phyloP scores from a whole-genome alignment of 2,797 vertebrate genomes.

The Esox masquinongy region DNA sequence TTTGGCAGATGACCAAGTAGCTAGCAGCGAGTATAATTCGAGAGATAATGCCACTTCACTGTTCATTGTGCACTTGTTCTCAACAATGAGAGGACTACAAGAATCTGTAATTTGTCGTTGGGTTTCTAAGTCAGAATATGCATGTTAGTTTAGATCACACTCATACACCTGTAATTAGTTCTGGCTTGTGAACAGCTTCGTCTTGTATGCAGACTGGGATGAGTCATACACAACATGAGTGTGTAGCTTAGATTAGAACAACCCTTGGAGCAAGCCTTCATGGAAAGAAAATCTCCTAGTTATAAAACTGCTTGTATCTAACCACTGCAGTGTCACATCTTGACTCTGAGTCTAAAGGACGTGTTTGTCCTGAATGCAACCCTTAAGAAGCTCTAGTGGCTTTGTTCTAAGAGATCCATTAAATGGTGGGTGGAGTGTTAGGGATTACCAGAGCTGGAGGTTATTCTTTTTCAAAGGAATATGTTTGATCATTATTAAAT shows the following conservation, averaged over 20 bases:
- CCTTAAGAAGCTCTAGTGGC: background rate
- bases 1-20: too few relatives aligned
- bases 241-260: background rate
- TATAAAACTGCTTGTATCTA: background rate
- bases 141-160: background rate
- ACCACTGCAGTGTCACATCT: background rate
- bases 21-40: too few relatives aligned
- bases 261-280: background rate
- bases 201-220: background rate
- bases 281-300: background rate
- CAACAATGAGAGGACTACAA: background rate
- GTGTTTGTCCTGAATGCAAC: background rate
- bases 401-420: background rate
- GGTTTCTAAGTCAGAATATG: background rate
- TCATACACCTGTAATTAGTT: background rate
- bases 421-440: too few relatives aligned
- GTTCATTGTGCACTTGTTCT: background rate
- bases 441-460: background rate
- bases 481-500: background rate
- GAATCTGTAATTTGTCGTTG: too few relatives aligned
- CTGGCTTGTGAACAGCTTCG: background rate
- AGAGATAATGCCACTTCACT: too few relatives aligned
- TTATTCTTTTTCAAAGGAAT: too few relatives aligned
- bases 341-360: background rate
- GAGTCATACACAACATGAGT: background rate